Conservation (phyloP, 2,797 vertebrate genomes). For the Oreochromis grahami region DNA sequence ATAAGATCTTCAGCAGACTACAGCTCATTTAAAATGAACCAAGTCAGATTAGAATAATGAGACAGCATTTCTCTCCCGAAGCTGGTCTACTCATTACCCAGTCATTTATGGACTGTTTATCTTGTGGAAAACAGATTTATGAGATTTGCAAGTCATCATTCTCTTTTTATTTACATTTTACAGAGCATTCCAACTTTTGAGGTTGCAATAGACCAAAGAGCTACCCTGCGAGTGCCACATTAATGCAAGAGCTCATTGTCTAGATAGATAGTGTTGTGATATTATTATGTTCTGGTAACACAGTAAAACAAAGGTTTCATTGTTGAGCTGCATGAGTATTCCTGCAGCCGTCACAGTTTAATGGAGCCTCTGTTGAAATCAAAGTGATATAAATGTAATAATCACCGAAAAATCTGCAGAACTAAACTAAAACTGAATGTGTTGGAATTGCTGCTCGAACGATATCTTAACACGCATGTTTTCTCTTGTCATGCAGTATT, state of each 20-base stretch:
- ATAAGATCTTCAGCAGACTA: background rate
- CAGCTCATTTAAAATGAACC: fast-evolving
- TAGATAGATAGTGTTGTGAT: background rate
- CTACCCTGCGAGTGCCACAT: background rate
- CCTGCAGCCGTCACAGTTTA: background rate
- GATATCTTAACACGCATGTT: background rate
- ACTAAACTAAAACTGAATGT: background rate
- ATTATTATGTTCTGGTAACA: background rate
- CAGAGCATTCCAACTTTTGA: fast-evolving
- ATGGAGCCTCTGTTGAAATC: background rate
- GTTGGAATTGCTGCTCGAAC: background rate
- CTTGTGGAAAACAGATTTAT: background rate
- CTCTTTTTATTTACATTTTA: background rate
- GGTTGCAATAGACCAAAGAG: background rate
- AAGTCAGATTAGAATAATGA: background rate
- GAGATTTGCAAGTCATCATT: background rate
- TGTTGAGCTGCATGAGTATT: constrained; percentile 3
- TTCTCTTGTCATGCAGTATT: constrained; percentile 72
- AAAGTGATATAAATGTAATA: background rate
- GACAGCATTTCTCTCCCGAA: background rate
- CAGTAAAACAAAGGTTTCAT: constrained; percentile 19
- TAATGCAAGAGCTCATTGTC: background rate
- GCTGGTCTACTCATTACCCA: background rate
- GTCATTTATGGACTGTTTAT: background rate
- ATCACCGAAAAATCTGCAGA: background rate